Base-by-base conservation (phyloP, 2,888 invertebrate species). In the Odiellus spinosus region DNA sequence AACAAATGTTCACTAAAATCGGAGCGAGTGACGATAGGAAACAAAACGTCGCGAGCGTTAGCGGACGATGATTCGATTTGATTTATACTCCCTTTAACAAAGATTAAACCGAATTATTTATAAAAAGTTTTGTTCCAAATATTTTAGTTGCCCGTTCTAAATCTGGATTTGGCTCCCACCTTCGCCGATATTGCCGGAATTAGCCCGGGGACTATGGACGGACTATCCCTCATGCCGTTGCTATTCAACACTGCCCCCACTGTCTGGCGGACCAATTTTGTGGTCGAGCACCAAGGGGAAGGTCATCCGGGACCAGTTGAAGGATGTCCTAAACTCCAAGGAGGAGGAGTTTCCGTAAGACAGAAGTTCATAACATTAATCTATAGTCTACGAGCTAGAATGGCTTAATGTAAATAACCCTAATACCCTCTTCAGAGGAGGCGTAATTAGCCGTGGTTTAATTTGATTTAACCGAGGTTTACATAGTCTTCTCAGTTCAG, bases 251-350 rank as follows among this genome's bases (percentile, higher is more conserved):
- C 33, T 14, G 38, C 10, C 3, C 8, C 12, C 20, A n/a, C 12
- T 3, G 17, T 12, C 35, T 60, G 60, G 44, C 67, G 71, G 50
- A 71, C 76, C 45, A 72, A 71, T 41, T 71, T 88, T 60, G 67
- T 88, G 45, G 69, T 90, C 20, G 86, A 90, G 63, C 84, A 90
- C 61, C 74, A 75, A 56, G 90, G 90, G 0, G 88, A 88, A 64
- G 77, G 75, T 2, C 73, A 73, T 48, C 57, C 63, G 1, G 62
- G 67, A 0, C 70, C 73, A 3, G 75, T 76, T 55, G 59, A 65
- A 0, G 67, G 65, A 0, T 88, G 88, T 60, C 80, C 80, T 0
- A 76, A 74, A 68, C 70, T 69, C 42, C 68, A 68, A 52, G 73
- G 76, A 58, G 66, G 67, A 6, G 68, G 75, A 59, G 63, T 84